Base-by-base conservation (phyloP, 2,113 vertebrate genomes). In the Ursus arctos region DNA sequence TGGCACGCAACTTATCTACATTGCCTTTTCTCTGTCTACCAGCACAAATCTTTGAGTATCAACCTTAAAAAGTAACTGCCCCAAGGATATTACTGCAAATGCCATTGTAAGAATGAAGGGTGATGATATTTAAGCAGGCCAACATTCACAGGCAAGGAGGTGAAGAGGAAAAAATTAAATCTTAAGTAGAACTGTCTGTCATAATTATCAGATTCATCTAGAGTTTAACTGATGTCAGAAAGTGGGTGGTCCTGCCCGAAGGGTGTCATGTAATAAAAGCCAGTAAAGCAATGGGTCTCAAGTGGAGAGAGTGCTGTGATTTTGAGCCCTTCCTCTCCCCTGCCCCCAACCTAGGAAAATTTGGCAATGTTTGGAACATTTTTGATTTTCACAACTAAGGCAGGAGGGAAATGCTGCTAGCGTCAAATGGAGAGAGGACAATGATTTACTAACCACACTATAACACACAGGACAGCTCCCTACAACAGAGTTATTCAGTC, bases 71-170 rank as follows among this genome's bases (percentile, higher is more conserved):
- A 90, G 77, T 47, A 63, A 95, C 51, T 92, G 80, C 61, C 74
- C 80, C 36, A 7, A 84, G 51, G 36, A 40, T 71, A 36, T 72
- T 71, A 28, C 21, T 55, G 63, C 9, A 65, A 84, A 72, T 33
- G 43, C 47, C 92, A 72, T 92, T 94, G 57, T n/a, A 67, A 95
- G 61, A 80, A 89, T 31, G 63, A 96, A 96, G 87, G 97, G 55
- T 57, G 51, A 43, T n/a, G 43, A 79, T 13, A 47, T 67, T 72
- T 55, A 40, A 51, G 51, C 16, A 63, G 82, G 57, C 49, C 15
- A 40, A 16, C 15, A 77, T 31, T 83, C 11, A 57, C 8, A 59
- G 87, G 77, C 88, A 83, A 69, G 18, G 40, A 86, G 76, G 61
- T 36, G 55, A 87, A 72, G 40, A 91, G 43, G 40, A 77, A 94